phyloP scores from a whole-genome alignment of 2,888 invertebrate genomes.

The Clusia tigrina region DNA sequence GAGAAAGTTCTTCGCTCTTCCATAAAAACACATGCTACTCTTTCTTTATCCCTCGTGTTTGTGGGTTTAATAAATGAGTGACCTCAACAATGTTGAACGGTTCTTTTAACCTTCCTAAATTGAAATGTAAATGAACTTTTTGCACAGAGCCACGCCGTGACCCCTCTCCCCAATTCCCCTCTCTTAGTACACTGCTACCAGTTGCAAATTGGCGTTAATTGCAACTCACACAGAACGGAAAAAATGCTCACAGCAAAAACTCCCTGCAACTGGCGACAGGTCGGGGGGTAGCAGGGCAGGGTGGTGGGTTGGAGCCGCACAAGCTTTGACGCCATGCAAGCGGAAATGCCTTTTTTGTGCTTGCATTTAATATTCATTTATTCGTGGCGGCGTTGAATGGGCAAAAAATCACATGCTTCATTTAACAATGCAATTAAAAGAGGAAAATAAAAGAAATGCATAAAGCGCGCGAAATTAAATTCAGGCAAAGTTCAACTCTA shows the following conservation, averaged over 20 bases:
- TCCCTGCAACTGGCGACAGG: not conserved
- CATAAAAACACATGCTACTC: too few relatives aligned
- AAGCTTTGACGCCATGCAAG: not conserved
- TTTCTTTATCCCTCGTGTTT: too few relatives aligned
- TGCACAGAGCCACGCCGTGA: too few relatives aligned
- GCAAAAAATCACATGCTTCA: not conserved
- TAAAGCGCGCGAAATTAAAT: conserved; percentile 8
- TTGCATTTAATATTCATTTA: not conserved
- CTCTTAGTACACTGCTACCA: too few relatives aligned
- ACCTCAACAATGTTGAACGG: not conserved
- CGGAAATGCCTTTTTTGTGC: conserved; percentile 2
- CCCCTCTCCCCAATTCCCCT: too few relatives aligned
- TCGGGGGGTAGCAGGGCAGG: conserved; percentile 2
- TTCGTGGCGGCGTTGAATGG: too few relatives aligned
- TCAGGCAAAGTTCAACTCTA: not conserved
- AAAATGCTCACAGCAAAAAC: not conserved
- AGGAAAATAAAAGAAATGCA: not conserved
- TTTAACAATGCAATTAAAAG: not conserved
- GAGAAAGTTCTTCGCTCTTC: too few relatives aligned
- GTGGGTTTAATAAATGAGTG: too few relatives aligned
- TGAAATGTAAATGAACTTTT: not conserved
- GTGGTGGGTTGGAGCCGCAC: too few relatives aligned
- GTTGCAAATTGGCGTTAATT: not conserved
- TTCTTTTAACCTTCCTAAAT: not conserved
- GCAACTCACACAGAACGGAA: too few relatives aligned